phyloP scores from a whole-genome alignment of 2,888 invertebrate species.

The Pammene fasciana region DNA sequence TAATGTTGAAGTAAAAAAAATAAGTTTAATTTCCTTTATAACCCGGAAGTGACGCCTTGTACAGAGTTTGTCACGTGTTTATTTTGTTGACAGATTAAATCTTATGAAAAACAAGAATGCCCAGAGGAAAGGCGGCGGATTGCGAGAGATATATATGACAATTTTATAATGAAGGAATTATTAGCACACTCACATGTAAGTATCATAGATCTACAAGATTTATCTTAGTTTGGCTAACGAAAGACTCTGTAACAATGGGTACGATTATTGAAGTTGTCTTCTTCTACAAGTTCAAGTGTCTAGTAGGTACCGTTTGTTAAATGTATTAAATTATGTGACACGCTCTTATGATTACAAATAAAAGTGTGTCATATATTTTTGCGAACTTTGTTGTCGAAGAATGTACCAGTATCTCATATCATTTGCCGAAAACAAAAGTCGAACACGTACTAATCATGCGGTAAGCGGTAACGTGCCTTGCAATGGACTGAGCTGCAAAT shows the following conservation, averaged over 20 bases:
- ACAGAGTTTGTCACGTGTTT: neutral
- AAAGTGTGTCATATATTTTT: too few species aligned
- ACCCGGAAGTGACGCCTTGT: neutral
- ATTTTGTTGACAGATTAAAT: conserved; percentile 92
- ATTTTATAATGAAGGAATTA: conserved; percentile 99
- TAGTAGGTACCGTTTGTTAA: too few species aligned
- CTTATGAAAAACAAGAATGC: conserved; percentile 99
- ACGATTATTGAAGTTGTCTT: too few species aligned
- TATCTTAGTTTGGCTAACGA: too few species aligned
- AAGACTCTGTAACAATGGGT: too few species aligned
- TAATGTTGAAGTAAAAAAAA: conserved; percentile 72
- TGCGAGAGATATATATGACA: conserved; percentile 99
- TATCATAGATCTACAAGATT: conserved; percentile 53
- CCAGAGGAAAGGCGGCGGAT: conserved; percentile 97
- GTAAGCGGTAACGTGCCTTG: neutral
- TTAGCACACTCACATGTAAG: conserved; percentile 99
- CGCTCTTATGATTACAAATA: too few species aligned
- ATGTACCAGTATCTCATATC: too few species aligned
- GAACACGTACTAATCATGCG: too few species aligned
- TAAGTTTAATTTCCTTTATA: neutral
- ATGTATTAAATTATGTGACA: too few species aligned
- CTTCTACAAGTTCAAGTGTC: too few species aligned
- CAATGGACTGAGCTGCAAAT: conserved; percentile 25
- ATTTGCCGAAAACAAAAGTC: too few species aligned
- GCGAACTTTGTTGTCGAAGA: too few species aligned